Conservation (phyloP, 1,140 invertebrate genomes). For the Delia radicum region DNA sequence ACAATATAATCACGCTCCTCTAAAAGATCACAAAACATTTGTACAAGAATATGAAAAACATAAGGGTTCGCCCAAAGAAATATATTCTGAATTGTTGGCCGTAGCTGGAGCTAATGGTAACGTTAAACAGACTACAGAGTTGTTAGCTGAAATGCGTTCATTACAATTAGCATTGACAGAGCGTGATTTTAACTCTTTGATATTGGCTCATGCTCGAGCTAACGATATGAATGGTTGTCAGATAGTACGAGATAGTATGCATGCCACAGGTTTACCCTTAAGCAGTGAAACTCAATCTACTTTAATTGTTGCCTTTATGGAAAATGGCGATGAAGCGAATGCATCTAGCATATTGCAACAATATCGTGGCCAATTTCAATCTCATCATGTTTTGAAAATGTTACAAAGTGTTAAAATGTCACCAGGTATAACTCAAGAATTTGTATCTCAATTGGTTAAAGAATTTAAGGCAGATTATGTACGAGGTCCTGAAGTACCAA, state of each 20-base stretch:
- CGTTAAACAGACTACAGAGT: conserved; percentile 55
- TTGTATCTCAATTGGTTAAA: conserved; percentile 34
- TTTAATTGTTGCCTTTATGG: conserved; percentile 61
- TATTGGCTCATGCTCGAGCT: conserved; percentile 58
- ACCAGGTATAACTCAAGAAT: conserved; percentile 3
- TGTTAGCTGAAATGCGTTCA: conserved; percentile 60
- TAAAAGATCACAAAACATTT: conserved; percentile 39
- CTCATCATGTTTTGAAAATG: conserved; percentile 41
- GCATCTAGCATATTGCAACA: conserved; percentile 35
- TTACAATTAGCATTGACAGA: conserved; percentile 57
- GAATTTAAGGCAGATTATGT: conserved; percentile 40
- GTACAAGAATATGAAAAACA: conserved; percentile 36
- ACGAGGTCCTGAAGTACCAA: conserved; percentile 35
- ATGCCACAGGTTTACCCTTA: conserved; percentile 43
- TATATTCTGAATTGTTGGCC: conserved; percentile 50
- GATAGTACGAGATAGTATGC: conserved; percentile 54
- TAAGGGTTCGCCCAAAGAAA: conserved; percentile 36
- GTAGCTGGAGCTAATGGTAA: conserved; percentile 58
- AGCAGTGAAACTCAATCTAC: conserved; percentile 53
- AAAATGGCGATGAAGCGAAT: conserved; percentile 38
- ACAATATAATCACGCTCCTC: conserved; percentile 35
- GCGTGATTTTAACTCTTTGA: conserved; percentile 59
- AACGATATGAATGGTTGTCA: conserved; percentile 48
- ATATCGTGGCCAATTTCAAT: conserved; percentile 33
- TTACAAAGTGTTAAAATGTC: conserved; percentile 17